Percentiles rank a stretch among this genome's conserved stretches.
These are phyloP conservation scores for Mastomys natalensis DNA, from an alignment of 2,113 vertebrate species.

Conservation along the genomic window DNA sequence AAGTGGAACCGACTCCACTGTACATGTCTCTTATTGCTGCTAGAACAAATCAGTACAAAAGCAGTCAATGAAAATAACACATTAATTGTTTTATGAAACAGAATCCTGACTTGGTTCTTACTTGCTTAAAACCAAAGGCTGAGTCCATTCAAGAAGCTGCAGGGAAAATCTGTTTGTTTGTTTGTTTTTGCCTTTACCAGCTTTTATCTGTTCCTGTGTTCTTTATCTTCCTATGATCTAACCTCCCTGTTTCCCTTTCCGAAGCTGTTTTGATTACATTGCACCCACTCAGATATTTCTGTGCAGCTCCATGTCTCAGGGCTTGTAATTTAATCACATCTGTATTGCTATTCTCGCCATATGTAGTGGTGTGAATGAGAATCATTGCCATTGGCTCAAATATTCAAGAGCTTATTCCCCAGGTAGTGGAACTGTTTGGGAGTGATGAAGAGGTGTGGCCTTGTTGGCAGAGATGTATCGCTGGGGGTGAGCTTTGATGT, in stretches of 20 bases:
- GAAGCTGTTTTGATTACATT: neutral
- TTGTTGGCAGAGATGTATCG: neutral
- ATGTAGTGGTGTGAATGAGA: neutral
- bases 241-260: neutral
- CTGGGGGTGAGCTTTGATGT: neutral
- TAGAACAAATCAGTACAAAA: neutral
- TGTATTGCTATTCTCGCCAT: neutral
- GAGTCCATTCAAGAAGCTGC: neutral
- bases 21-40: neutral
- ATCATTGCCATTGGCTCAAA: neutral
- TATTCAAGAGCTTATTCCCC: neutral
- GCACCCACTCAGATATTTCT: neutral
- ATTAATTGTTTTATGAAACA: neutral
- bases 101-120: neutral
- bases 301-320: neutral
- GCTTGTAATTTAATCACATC: neutral
- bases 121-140: neutral
- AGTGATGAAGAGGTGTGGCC: neutral
- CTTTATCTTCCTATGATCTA: neutral
- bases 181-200: neutral
- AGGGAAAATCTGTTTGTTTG: neutral
- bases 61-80: neutral
- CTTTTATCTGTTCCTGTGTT: neutral
- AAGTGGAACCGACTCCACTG: neutral
- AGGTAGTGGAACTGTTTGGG: neutral